Evolutionary conservation across 2,888 invertebrate species (phyloP), one percentile per base, ranked within the genome.

Genomic region (Zootermopsis nevadensis): DNA sequence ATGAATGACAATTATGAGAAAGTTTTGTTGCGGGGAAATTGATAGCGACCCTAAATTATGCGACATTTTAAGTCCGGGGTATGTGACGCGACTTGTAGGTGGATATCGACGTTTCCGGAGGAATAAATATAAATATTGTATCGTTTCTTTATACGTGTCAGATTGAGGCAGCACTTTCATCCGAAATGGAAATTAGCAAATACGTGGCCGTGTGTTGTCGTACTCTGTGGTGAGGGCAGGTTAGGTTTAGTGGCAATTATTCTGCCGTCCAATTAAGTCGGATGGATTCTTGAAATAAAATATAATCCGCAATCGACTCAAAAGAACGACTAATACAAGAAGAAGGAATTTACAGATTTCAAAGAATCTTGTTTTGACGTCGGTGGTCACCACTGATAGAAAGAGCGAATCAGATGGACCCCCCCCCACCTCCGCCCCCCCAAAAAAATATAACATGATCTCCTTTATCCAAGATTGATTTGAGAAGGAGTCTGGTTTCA

Each of bases 181-280:
- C n/a, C n/a, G n/a, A n/a, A n/a, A n/a, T n/a, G n/a, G n/a, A n/a
- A n/a, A n/a, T n/a, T n/a, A n/a, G n/a, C n/a, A n/a, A n/a, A n/a
- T n/a, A n/a, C n/a, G 48, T 48, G 48, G 48, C 48, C n/a, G 12
- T 48, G 24, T 35, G 76, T 10, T 53, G 60, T 55, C 77, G 31
- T 79, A 79, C 35, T 79, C 66, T 79, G 79, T 79, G 79, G 79
- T 79, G 66, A 79, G 35, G n/a, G 31, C 55, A 38, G 31, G 31
- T n/a, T n/a, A n/a, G 77, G n/a, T 55, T 77, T 55, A 77, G 55
- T 77, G 77, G 55, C 77, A 55, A 31, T 77, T 33, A 55, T 33
- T 79, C 24, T 79, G 79, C 66, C 79, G 53, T 33, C 82, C 82
- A 82, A 82, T 82, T 82, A 82, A 82, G 82, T 74, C 82, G n/a